Evolutionary conservation across 2,113 vertebrate species (phyloP).

Genomic region (Tragelaphus imberbis): DNA sequence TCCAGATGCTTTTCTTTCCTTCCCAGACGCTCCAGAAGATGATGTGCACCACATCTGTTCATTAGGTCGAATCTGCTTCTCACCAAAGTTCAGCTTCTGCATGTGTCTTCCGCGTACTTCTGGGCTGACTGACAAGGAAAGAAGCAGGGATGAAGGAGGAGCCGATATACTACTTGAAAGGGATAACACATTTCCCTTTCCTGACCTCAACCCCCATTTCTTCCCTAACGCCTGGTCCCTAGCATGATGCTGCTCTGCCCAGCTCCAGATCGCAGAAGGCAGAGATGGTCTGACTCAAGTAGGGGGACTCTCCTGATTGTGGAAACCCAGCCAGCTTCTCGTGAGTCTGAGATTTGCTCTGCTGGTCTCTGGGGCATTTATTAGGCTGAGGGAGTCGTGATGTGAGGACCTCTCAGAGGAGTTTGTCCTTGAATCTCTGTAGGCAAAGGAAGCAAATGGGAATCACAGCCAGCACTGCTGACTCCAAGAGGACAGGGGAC

Average conservation of each 20-base stretch:
- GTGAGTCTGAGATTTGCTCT: neutral
- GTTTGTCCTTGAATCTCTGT: neutral
- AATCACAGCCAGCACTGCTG: neutral
- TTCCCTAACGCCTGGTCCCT: neutral
- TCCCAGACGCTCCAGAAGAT: neutral
- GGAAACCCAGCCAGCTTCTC: neutral
- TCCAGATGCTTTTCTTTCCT: neutral
- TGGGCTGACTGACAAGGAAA: neutral
- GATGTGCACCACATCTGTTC: neutral
- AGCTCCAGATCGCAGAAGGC: neutral
- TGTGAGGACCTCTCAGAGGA: neutral
- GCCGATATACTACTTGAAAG: neutral
- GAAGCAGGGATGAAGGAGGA: neutral
- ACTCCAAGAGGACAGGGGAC: neutral
- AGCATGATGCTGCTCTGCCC: neutral
- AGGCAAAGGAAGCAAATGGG: neutral
- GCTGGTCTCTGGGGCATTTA: neutral
- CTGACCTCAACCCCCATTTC: neutral
- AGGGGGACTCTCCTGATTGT: neutral
- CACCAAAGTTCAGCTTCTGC: neutral
- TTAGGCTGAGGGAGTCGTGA: neutral
- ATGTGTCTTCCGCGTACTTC: neutral
- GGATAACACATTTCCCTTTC: accelerated
- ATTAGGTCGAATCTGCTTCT: neutral
- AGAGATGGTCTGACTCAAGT: neutral